Conservation (phyloP, 2,888 invertebrate species). For the Mythimna ferrago region DNA sequence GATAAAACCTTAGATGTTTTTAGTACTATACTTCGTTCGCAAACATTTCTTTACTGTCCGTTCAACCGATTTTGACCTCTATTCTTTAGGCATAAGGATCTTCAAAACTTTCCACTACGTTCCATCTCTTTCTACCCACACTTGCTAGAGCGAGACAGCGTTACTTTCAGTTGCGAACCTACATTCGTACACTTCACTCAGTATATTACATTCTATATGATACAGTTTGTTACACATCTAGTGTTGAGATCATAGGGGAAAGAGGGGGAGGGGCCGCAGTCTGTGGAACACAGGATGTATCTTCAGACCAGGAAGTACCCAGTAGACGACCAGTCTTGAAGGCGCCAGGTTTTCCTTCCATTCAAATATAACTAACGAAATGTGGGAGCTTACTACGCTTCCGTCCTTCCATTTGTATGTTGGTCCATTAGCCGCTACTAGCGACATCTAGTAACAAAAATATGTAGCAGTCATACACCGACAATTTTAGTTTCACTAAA, state of each 20-base stretch:
- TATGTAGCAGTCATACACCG: too few species aligned
- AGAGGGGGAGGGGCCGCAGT: background rate
- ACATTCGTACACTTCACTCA: background rate
- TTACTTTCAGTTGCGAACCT: background rate
- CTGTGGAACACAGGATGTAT: background rate
- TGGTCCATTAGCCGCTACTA: too few species aligned
- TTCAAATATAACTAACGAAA: background rate
- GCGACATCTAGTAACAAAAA: too few species aligned
- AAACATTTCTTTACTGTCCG: too few species aligned
- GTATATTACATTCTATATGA: background rate
- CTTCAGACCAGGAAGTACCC: background rate
- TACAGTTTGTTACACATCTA: background rate
- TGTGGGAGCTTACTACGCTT: background rate
- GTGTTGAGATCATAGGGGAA: constrained; percentile 1
- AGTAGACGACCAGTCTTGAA: too few species aligned
- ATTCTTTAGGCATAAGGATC: background rate
- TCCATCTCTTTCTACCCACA: background rate
- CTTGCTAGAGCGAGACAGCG: constrained; percentile 1
- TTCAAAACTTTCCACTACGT: background rate
- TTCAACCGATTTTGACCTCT: too few species aligned
- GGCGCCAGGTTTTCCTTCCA: background rate
- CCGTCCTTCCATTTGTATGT: too few species aligned
- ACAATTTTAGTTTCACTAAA: too few species aligned
- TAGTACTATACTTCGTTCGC: too few species aligned
- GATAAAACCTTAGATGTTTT: too few species aligned